Conservation (phyloP, 2,797 vertebrate genomes). For the Taeniopygia guttata region DNA sequence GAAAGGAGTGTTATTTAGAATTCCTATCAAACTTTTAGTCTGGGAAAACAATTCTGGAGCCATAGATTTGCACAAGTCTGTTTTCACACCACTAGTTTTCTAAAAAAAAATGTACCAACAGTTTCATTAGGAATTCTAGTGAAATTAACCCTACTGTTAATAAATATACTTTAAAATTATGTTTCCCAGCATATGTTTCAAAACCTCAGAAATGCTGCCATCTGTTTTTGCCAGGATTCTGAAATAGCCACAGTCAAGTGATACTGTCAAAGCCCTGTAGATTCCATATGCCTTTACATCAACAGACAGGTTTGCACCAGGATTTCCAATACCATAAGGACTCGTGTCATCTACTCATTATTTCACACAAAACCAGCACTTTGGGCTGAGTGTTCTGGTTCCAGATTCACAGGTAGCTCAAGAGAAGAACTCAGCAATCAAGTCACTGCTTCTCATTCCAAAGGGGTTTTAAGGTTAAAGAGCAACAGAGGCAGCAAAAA, state of each 20-base stretch:
- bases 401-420: background rate
- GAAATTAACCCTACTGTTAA: slow-evolving; percentile 26
- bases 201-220: slow-evolving; percentile 5
- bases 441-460: background rate
- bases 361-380: background rate
- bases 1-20: background rate
- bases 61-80: background rate
- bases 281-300: slow-evolving; percentile 21
- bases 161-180: background rate
- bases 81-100: background rate
- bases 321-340: background rate
- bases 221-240: slow-evolving; percentile 39
- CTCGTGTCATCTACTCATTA: background rate
- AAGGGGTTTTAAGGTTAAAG: background rate
- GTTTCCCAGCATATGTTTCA: slow-evolving; percentile 6
- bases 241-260: slow-evolving; percentile 13
- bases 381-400: background rate
- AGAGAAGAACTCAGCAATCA: background rate
- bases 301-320: background rate
- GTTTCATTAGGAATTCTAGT: background rate
- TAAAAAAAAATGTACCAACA: background rate
- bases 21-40: background rate
- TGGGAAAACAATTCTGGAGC: background rate
- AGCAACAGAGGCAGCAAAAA: background rate
- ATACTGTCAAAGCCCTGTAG: background rate